Base-by-base conservation (phyloP, 2,113 vertebrate genomes). In the Lophura nycthemera region DNA sequence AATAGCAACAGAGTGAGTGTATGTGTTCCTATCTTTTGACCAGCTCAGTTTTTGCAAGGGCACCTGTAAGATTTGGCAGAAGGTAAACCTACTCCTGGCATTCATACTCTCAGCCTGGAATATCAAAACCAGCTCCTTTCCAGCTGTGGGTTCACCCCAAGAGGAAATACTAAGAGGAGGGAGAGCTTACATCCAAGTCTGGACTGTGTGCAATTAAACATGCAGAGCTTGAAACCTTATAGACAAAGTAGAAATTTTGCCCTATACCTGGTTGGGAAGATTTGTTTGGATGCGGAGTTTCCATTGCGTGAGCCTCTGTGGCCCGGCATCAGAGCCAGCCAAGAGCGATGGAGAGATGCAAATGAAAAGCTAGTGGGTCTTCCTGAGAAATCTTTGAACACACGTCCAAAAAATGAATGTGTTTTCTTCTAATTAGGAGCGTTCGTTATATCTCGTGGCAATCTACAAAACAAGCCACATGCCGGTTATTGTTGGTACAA, bases 381-480 rank as follows among this genome's bases (percentile, higher is more conserved):
- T 89, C 83, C 88, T 84, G 79, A 94, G 90, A 83, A 81, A 94
- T 75, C 95, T 95, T 92, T 89, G 88, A 92, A 94, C 61, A 83
- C 65, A 45, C 69, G 88, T 88, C 89, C 81, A 92, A 92, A 92
- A 90, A 88, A 86, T 30, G 80, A 78, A 83, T 69, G 64, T 81
- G 67, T 91, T 95, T 83, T 94, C 84, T 95, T 88, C 91, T 88
- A 89, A 92, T 89, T 79, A 89, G 95, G 92, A 85, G 61, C 0
- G 69, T 71, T 96, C 42, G 15, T 86, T 92, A 56, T 95, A 93
- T 96, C 94, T 95, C 43, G 1, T 88, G 79, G 85, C 5, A 76
- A 95, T 95, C 96, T 95, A 95, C 93, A 95, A 92, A 95, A 90
- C 94, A 95, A 94, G 91, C 72, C 95, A 94, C 89, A 93, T 95